Base-by-base conservation (phyloP, 2,888 invertebrate species). In the Heliconius aoede region DNA sequence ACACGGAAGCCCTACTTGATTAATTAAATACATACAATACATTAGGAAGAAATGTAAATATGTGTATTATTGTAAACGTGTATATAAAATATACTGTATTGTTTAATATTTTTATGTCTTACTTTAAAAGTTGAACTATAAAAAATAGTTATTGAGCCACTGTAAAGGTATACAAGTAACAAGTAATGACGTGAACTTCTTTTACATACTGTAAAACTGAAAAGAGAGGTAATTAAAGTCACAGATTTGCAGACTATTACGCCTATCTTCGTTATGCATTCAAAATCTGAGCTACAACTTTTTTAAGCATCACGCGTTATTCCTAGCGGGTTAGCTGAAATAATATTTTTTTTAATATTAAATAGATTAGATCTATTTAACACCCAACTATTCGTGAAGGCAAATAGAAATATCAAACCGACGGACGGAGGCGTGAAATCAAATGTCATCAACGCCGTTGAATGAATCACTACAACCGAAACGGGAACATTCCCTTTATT, bases 391-490 rank as follows among this genome's bases (percentile, higher is more conserved):
- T 83, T 83, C 79, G 81, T 82, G 84, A 83, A 82, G 83, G 82
- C 79, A 85, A 81, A 80, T 79, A 79, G 77, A 78, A 84, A 83
- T 80, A 81, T 81, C 82, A 80, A 84, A 82, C 82, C 77, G 76
- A 83, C 83, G 71, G 76, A 82, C 83, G 68, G 79, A 80, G 79
- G 83, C 83, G 84, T 84, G 83, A 84, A 84, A 80, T 82, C 83
- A 82, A 84, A 85, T 84, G 85, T 85, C 85, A 86, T 84, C 85
- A 85, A 84, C 85, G 82, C 82, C 83, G 84, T 86, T 82, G 79
- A 84, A 86, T 84, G 87, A 89, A 88, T 88, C 88, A 89, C 88
- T 88, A 88, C 86, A 88, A 86, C 85, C 78, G 80, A 84, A 86
- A 84, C 81, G 82, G 81, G 82, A 84, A 79, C 78, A 79, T 74